These are phyloP conservation scores for Macroteleia sp. DNA, from an alignment of 2,888 invertebrate species.

Conservation along the genomic window DNA sequence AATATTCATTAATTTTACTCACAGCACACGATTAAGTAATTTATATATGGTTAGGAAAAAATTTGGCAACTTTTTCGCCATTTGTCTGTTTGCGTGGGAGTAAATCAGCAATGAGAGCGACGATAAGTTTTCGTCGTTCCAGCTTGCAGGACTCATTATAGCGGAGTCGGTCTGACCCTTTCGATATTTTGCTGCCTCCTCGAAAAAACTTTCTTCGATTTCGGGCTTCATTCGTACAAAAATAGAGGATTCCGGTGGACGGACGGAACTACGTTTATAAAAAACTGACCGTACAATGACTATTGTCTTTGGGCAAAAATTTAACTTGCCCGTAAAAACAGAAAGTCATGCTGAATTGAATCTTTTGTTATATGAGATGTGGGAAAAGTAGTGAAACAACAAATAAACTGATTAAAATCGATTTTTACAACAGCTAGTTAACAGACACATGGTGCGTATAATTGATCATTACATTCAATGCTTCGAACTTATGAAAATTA, in stretches of 20 bases:
- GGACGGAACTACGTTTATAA: constrained; percentile 39
- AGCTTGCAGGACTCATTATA: constrained; percentile 80
- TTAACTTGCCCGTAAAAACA: constrained; percentile 47
- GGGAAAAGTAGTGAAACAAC: constrained; percentile 42
- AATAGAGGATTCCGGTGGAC: constrained; percentile 41
- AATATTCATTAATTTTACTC: constrained; percentile 50
- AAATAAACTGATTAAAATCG: constrained; percentile 47
- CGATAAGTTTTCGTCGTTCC: constrained; percentile 83
- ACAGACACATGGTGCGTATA: background rate
- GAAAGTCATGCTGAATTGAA: constrained; percentile 59
- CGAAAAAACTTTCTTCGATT: constrained; percentile 65
- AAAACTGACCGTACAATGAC: constrained; percentile 61
- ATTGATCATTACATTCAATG: no score
- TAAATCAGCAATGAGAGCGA: constrained; percentile 79
- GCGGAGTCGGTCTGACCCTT: constrained; percentile 40
- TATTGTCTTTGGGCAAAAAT: constrained; percentile 63
- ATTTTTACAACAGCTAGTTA: constrained; percentile 35
- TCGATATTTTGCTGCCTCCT: constrained; percentile 57
- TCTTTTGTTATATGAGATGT: constrained; percentile 52
- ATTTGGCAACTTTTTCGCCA: constrained; percentile 39
- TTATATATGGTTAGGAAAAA: constrained; percentile 15
- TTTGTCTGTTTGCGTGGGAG: constrained; percentile 63
- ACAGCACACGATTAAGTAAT: constrained; percentile 12
- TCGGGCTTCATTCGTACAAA: constrained; percentile 53
- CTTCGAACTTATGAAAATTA: no score